Evolutionary conservation across 2,113 vertebrate species (phyloP), one percentile per base, ranked within the genome.

Genomic region (Butorides virescens): DNA sequence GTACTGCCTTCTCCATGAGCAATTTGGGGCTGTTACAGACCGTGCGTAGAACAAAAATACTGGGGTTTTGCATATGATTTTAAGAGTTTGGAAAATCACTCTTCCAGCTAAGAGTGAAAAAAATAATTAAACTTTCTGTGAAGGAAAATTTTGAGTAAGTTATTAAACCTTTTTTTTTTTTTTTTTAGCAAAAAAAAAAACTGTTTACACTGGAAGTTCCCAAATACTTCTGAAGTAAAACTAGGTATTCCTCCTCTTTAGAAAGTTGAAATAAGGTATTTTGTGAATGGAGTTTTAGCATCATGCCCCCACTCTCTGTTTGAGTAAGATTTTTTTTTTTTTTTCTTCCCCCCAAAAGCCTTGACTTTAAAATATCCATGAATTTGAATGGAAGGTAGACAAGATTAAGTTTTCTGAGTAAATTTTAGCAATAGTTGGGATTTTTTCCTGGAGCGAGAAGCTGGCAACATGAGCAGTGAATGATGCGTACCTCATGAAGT

Each of bases 301-400:
- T 80, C 49, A 59, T 70, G 39, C 13, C 14, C 13, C 13, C 4
- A 47, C 26, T 74, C 11, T 66, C 7, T 71, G 47, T 56, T 56
- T 62, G 42, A 39, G 21, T 73, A 70, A 88, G 39, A 56, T 13
- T 8, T 7, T 7, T 65, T 62, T 30, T 67, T 34, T 10, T 44
- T 22, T 7, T 11, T 11, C 3, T 1, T 9, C 12, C 16, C 29
- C 36, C 9, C 6, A 1, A 34, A 85, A 52, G 1, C 14, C 10
- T 82, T 61, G 17, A 29, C 12, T 62, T 85, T 15, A 88, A 62
- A 78, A 71, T 82, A 80, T 37, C 11, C 10, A 10, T 12, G 22
- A 80, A 13, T 91, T 76, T 5, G 5, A 52, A 79, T 19, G 9
- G 32, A 13, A 83, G 19, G 29, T 19, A 79, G 18, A 61, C 5